Conservation (phyloP, 1,140 invertebrate species). For the Euwallacea similis region DNA sequence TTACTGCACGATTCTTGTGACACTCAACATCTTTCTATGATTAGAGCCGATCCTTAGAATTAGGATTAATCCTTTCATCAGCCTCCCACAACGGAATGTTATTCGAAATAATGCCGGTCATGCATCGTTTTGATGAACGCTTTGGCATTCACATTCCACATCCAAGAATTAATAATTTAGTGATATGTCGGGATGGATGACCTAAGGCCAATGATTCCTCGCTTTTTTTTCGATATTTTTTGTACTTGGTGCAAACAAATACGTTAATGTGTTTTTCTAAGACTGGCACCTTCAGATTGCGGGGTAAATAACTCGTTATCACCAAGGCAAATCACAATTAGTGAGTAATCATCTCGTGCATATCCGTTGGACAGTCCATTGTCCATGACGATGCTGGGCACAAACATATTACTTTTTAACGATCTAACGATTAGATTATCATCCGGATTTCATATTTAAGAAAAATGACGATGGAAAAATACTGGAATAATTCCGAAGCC, state of each 20-base stretch:
- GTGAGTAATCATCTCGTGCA: background rate
- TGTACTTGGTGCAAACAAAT: background rate
- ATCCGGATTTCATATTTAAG: too few species aligned
- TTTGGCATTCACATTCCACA: too few species aligned
- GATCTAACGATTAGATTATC: too few species aligned
- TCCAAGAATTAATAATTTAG: background rate
- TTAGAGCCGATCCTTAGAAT: background rate
- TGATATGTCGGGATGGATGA: background rate
- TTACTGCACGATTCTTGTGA: too few species aligned
- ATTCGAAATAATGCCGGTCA: too few species aligned
- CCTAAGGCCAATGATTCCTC: background rate
- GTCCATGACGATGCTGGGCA: too few species aligned
- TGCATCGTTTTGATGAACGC: too few species aligned
- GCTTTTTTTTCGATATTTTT: background rate
- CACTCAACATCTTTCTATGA: background rate
- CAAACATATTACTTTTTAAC: too few species aligned
- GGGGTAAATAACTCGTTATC: slow-evolving; percentile 5
- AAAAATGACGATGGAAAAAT: too few species aligned
- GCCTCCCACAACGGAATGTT: too few species aligned
- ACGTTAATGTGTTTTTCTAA: slow-evolving; percentile 4
- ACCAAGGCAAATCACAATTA: background rate
- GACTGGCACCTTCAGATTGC: slow-evolving; percentile 4
- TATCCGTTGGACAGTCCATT: too few species aligned
- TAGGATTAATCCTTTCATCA: too few species aligned
- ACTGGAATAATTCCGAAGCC: background rate